phyloP scores from a whole-genome alignment of 2,888 invertebrate genomes.

The Drosophila yooni region DNA sequence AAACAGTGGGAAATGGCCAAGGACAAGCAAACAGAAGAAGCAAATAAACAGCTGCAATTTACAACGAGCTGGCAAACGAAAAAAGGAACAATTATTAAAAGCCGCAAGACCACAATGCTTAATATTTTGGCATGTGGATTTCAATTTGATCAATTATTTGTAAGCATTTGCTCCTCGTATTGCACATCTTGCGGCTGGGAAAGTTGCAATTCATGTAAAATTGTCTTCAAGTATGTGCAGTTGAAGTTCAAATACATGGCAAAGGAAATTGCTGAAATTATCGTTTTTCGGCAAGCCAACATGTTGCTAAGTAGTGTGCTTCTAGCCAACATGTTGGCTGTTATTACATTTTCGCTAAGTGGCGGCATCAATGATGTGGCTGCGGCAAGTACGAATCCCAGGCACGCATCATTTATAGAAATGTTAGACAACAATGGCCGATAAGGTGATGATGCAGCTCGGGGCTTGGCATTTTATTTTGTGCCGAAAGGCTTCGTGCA shows the following conservation, averaged over 20 bases:
- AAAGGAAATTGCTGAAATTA: not conserved
- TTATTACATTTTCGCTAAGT: conserved; percentile 14
- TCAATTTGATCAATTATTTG: not conserved
- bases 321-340: conserved; percentile 62
- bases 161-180: not conserved
- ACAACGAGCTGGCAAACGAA: conserved; percentile 22
- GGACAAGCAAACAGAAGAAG: conserved; percentile 34
- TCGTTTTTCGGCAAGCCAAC: conserved; percentile 40
- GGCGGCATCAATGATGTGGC: conserved; percentile 30
- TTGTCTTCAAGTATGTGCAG: not conserved
- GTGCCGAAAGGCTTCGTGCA: conserved; percentile 42
- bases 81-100: not conserved
- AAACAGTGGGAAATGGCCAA: conserved; percentile 34
- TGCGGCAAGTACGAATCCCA: conserved; percentile 16
- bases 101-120: not conserved
- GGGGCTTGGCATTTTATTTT: conserved; percentile 6
- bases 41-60: conserved; percentile 41
- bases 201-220: not conserved
- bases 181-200: too few relatives aligned
- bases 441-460: conserved; percentile 17
- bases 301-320: conserved; percentile 46
- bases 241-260: not conserved
- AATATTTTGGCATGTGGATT: not conserved
- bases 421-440: conserved; percentile 54
- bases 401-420: conserved; percentile 38